A percentile compares a stretch with the other conserved stretches of the same genome.
Conservation (phyloP, 1,140 invertebrate genomes). For the Ips nitidus region DNA sequence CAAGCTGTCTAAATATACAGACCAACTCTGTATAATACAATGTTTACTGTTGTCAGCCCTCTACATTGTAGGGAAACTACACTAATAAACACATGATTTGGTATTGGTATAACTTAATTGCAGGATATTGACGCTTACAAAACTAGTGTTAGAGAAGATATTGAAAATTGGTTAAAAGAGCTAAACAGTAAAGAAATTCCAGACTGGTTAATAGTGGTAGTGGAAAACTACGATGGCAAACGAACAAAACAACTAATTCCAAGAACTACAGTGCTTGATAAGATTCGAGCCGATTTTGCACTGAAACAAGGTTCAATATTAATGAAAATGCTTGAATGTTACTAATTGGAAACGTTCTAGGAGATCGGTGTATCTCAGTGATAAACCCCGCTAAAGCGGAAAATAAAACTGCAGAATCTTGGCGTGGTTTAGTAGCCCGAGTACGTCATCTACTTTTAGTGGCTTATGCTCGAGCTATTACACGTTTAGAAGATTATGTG, state of each 20-base stretch:
- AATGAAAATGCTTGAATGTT: slow-evolving; percentile 3
- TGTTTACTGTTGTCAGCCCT: not conserved
- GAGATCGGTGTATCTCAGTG: slow-evolving; percentile 83
- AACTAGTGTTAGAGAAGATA: slow-evolving; percentile 79
- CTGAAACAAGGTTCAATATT: slow-evolving; percentile 69
- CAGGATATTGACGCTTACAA: slow-evolving; percentile 93
- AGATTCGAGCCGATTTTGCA: slow-evolving; percentile 92
- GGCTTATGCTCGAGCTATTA: slow-evolving; percentile 83
- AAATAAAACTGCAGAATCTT: slow-evolving; percentile 84
- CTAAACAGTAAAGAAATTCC: slow-evolving; percentile 73
- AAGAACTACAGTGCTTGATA: slow-evolving; percentile 90
- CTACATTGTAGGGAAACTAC: too few species aligned
- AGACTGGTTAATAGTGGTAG: slow-evolving; percentile 93
- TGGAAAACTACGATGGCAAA: slow-evolving; percentile 89
- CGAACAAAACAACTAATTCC: slow-evolving; percentile 91
- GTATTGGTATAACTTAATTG: too few species aligned
- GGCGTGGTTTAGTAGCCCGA: slow-evolving; percentile 79
- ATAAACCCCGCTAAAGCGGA: slow-evolving; percentile 89
- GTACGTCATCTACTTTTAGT: slow-evolving; percentile 81
- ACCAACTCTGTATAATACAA: not conserved
- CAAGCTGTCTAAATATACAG: too few species aligned
- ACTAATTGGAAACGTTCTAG: slow-evolving; percentile 29
- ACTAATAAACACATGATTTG: too few species aligned
- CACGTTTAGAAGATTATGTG: slow-evolving; percentile 89
- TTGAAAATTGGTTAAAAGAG: slow-evolving; percentile 83